Base-by-base conservation (phyloP, 2,113 vertebrate species). In the Trogon melanurus region DNA sequence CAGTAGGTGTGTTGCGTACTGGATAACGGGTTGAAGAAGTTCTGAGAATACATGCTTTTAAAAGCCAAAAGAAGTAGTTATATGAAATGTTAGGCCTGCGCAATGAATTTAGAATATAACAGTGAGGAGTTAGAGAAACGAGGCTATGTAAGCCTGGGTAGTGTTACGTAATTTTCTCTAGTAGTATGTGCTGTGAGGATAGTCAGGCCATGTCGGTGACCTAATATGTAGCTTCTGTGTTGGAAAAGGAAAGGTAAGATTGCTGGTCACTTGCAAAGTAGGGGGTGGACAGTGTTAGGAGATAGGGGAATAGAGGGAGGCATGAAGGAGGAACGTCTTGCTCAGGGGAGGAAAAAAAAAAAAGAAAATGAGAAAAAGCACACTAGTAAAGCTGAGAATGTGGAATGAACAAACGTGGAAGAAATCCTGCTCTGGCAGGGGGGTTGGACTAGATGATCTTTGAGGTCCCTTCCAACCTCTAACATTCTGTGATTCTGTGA, bases 161-260 rank as follows among this genome's bases (percentile, higher is more conserved):
- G 14, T 87, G 34, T 73, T 84, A 47, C 47, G 34, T 89, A 26
- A 17, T 89, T 73, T 64, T 51, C 71, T 93, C 3, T n/a, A 47
- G 34, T 16, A 27, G 9, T n/a, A 5, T 36, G 19, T 62, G 7
- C 56, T 78, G 70, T 73, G 65, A 48, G 12, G 22, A 1, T 74
- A 62, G 60, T 2, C 62, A 54, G 64, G 34, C 30, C 0, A 0
- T 70, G 51, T 11, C 23, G 65, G 1, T 27, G 23, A 44, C 62
- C 26, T 47, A 30, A 5, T 23, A 4, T 0, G 1, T 71, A 26
- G 21, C 34, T 78, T 72, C 65, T 53, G 3, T 30, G 11, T 50
- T 79, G 27, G 25, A 74, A 89, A 53, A 80, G n/a, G 16, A 22
- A 53, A 60, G 34, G 45, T 32, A 61, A 32, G 21, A 11, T 66